Evolutionary conservation across 2,797 vertebrate species (phyloP).

Genomic region (Epinephelus awoara): DNA sequence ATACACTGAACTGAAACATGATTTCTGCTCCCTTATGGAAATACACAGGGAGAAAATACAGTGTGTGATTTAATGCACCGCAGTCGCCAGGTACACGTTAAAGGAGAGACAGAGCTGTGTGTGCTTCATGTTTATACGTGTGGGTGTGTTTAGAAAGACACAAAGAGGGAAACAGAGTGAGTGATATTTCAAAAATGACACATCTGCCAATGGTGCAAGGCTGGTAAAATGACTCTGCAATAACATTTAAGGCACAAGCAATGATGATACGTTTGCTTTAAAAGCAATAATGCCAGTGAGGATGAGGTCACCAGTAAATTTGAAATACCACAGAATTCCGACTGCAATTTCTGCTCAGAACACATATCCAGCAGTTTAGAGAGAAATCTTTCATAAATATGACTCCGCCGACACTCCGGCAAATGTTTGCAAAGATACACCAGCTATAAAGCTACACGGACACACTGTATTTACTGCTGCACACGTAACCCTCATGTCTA

Average conservation of each 20-base stretch:
- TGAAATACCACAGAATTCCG: conserved; percentile 44
- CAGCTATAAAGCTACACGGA: conserved; percentile 56
- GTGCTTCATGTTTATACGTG: conserved; percentile 15
- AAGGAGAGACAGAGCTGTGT: conserved; percentile 1
- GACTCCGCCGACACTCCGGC: conserved; percentile 30
- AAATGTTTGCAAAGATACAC: conserved; percentile 64
- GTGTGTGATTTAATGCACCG: conserved; percentile 33
- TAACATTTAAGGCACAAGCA: conserved; percentile 58
- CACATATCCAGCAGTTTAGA: conserved; percentile 47
- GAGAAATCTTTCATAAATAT: conserved; percentile 51
- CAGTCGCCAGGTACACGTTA: conserved; percentile 5
- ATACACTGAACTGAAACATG: conserved; percentile 62
- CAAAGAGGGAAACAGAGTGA: conserved; percentile 38
- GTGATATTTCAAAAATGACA: conserved; percentile 39
- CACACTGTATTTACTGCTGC: conserved; percentile 59
- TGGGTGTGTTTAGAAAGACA: conserved; percentile 44
- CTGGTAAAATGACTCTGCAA: conserved; percentile 47
- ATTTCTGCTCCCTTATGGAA: conserved; percentile 68
- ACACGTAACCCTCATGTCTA: conserved; percentile 57
- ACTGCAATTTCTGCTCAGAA: conserved; percentile 47
- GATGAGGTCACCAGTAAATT: conserved; percentile 63
- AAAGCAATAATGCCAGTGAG: conserved; percentile 54
- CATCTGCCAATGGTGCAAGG: conserved; percentile 26
- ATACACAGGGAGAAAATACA: conserved; percentile 30
- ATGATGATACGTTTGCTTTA: conserved; percentile 11